Conservation (phyloP, 2,113 vertebrate genomes). For the Calidris pygmaea region DNA sequence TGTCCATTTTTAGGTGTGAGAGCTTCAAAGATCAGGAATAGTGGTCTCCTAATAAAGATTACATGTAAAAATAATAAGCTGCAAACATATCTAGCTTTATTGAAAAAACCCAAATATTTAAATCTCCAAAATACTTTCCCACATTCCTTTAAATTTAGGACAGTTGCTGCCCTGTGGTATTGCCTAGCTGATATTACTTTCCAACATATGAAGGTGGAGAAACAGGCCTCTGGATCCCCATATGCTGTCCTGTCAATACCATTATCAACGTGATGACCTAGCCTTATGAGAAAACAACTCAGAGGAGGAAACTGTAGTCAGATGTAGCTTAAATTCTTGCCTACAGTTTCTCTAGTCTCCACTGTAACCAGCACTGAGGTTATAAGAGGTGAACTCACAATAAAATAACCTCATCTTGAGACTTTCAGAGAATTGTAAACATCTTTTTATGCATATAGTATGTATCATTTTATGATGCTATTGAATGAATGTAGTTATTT, state of each 20-base stretch:
- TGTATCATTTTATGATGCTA: not conserved
- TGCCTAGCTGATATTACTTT: not conserved
- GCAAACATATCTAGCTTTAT: not conserved
- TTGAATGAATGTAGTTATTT: conserved; percentile 8
- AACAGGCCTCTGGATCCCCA: not conserved
- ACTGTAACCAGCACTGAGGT: not conserved
- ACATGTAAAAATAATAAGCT: not conserved
- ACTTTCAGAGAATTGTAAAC: not conserved
- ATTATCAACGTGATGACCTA: not conserved
- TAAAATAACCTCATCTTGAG: not conserved
- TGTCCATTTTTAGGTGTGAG: not conserved
- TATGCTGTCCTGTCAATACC: not conserved
- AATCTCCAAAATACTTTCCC: not conserved
- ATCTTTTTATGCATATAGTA: conserved; percentile 16
- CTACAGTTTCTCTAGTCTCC: not conserved
- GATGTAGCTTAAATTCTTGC: not conserved
- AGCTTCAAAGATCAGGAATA: not conserved
- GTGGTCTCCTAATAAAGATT: not conserved
- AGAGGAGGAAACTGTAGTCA: not conserved
- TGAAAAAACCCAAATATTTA: not conserved
- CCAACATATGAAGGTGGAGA: not conserved
- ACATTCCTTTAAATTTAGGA: not conserved
- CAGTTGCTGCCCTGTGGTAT: not conserved
- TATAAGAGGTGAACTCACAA: not conserved
- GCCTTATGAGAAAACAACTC: not conserved